These are phyloP conservation scores for Ethmia dodecea DNA, from an alignment of 2,888 invertebrate species.

Conservation along the genomic window DNA sequence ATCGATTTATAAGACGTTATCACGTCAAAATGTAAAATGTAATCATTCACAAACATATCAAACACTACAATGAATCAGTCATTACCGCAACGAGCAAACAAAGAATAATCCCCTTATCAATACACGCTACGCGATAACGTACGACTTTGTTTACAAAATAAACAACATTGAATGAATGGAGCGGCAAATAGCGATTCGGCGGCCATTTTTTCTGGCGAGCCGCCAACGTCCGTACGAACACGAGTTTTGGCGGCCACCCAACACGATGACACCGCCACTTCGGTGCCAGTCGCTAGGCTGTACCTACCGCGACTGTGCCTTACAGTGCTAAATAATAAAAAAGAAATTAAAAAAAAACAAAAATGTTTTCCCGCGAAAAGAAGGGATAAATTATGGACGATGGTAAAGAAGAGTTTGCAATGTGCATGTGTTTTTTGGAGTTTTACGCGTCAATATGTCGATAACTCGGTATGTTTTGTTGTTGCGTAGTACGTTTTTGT, in stretches of 20 bases:
- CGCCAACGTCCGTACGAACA: constrained; percentile 40
- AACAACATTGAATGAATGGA: constrained; percentile 46
- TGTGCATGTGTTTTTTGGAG: constrained; percentile 23
- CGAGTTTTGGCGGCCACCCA: constrained; percentile 44
- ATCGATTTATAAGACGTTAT: too few relatives aligned
- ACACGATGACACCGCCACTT: constrained; percentile 39
- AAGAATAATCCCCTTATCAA: constrained; percentile 12
- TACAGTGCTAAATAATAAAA: constrained; percentile 14
- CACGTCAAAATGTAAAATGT: too few relatives aligned
- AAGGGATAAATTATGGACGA: constrained; percentile 60
- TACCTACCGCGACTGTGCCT: constrained; percentile 33
- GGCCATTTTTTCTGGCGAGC: constrained; percentile 33
- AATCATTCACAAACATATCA: too few relatives aligned
- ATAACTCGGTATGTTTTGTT: constrained; percentile 26
- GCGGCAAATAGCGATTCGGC: constrained; percentile 25
- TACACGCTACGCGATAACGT: constrained; percentile 35
- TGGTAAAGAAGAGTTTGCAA: constrained; percentile 25
- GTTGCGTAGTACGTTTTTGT: constrained; percentile 37
- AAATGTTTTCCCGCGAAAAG: constrained; percentile 55
- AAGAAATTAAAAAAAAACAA: constrained; percentile 35
- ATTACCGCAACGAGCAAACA: too few relatives aligned
- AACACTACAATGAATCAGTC: too few relatives aligned
- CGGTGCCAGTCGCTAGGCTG: constrained; percentile 45
- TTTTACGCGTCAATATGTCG: constrained; percentile 3
- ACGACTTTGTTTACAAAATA: constrained; percentile 66